Evolutionary conservation across 2,888 invertebrate species (phyloP).

Genomic region (Eupithecia exiguata): DNA sequence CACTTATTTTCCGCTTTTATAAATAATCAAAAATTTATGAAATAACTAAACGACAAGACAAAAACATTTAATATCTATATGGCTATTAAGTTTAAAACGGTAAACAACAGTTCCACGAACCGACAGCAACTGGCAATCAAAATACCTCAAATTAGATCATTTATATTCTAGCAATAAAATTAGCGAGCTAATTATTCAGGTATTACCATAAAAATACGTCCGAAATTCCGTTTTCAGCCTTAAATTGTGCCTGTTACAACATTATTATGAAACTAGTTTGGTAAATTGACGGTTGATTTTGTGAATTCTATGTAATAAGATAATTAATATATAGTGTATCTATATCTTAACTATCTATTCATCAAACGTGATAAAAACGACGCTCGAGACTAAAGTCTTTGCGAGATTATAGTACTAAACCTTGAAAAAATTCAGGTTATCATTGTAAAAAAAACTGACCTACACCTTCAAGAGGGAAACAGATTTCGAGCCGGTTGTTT

Average conservation of each 20-base stretch:
- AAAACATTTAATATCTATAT: not conserved
- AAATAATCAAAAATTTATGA: too few species aligned
- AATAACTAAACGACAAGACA: not conserved
- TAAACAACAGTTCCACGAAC: not conserved
- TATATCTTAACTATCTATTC: too few species aligned
- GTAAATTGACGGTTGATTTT: constrained; percentile 7
- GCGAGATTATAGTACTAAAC: too few species aligned
- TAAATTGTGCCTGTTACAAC: constrained; percentile 25
- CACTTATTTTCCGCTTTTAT: not conserved
- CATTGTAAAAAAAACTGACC: too few species aligned
- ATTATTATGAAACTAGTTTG: constrained; percentile 22
- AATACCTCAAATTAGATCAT: constrained; percentile 22
- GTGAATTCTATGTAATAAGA: not conserved
- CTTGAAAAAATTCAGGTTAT: too few species aligned
- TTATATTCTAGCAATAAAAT: constrained; percentile 30
- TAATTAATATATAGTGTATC: not conserved
- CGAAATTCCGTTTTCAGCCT: constrained; percentile 23
- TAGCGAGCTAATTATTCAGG: constrained; percentile 27
- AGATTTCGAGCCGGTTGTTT: too few species aligned
- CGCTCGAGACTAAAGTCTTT: too few species aligned
- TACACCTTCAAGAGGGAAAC: too few species aligned
- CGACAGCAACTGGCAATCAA: constrained; percentile 20
- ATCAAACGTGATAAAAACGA: not conserved
- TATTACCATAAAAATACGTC: constrained; percentile 31
- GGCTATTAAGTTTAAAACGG: not conserved